Conservation (phyloP, 1,140 invertebrate genomes). For the Ceratina australensis region DNA sequence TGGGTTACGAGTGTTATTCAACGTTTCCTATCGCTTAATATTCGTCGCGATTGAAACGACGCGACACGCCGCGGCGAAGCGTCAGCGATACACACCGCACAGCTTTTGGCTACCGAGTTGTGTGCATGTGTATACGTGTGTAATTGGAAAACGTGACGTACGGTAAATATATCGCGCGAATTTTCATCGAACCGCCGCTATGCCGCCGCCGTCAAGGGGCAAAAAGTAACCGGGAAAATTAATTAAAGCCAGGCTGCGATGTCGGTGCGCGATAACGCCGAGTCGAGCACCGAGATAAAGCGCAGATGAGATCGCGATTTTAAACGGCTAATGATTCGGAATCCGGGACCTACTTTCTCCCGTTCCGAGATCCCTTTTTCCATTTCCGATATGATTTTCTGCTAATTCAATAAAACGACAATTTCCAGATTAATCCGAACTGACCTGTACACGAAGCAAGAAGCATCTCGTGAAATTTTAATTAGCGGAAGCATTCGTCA, state of each 20-base stretch:
- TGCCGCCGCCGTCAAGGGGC: neutral
- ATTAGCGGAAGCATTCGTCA: no score
- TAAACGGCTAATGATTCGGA: slow-evolving; percentile 12
- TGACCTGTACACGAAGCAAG: no score
- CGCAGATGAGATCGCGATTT: neutral
- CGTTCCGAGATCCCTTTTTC: neutral
- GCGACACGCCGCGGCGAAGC: neutral
- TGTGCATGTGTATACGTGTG: neutral
- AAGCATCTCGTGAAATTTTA: no score
- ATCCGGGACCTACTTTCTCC: neutral
- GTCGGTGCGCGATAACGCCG: neutral
- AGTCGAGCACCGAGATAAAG: neutral
- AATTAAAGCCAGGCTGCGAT: slow-evolving; percentile 26
- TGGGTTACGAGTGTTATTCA: neutral
- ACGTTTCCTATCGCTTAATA: slow-evolving; percentile 27
- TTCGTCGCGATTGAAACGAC: slow-evolving; percentile 32
- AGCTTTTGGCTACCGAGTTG: no score
- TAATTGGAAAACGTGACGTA: slow-evolving; percentile 47
- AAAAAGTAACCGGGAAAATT: slow-evolving; percentile 33
- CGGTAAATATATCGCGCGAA: slow-evolving; percentile 25
- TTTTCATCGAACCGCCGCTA: slow-evolving; percentile 6
- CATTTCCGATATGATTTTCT: neutral
- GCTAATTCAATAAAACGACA: neutral
- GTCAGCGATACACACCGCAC: slow-evolving; percentile 18
- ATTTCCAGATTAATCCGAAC: neutral